A percentile compares a stretch with the other conserved stretches of the same genome.
phyloP scores from a whole-genome alignment of 2,797 vertebrate species.

The Denticeps clupeoides region DNA sequence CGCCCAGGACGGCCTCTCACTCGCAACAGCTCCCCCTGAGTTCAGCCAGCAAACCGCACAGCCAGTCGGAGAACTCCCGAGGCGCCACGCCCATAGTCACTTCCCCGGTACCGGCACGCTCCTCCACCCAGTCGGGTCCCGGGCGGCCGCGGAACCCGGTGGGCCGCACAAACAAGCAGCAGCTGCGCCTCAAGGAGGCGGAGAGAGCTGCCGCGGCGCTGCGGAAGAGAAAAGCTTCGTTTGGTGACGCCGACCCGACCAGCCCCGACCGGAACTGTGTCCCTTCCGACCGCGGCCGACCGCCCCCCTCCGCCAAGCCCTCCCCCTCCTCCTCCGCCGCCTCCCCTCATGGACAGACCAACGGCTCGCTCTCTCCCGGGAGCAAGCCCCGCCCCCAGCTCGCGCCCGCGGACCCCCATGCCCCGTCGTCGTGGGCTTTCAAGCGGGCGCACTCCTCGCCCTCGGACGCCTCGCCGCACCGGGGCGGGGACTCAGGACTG shows the following conservation, averaged over 20 bases:
- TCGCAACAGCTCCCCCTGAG: slow-evolving; percentile 38
- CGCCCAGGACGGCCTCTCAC: slow-evolving; percentile 50
- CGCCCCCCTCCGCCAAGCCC: slow-evolving; percentile 49
- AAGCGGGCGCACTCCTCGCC: slow-evolving; percentile 49
- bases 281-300: slow-evolving; percentile 60
- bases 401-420: slow-evolving; percentile 46
- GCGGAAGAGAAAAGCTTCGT: slow-evolving; percentile 69
- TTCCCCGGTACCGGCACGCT: slow-evolving; percentile 52
- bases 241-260: slow-evolving; percentile 52
- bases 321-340: too few species aligned
- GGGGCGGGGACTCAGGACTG: slow-evolving; percentile 41
- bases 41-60: slow-evolving; percentile 46
- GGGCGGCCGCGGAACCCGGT: slow-evolving; percentile 60
- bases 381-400: slow-evolving; percentile 55
- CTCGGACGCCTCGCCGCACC: slow-evolving; percentile 44
- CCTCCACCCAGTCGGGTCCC: slow-evolving; percentile 42
- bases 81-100: slow-evolving; percentile 52
- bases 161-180: slow-evolving; percentile 68
- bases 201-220: slow-evolving; percentile 45
- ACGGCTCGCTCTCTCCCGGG: slow-evolving; percentile 61
- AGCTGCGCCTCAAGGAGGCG: slow-evolving; percentile 62
- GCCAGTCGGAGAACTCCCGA: slow-evolving; percentile 62
- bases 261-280: slow-evolving; percentile 76
- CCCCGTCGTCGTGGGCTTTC: slow-evolving; percentile 54
- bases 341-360: slow-evolving; percentile 63